Percentiles rank a stretch among this genome's conserved stretches.
phyloP scores from a whole-genome alignment of 2,888 invertebrate species.

The Eupithecia abbreviata region DNA sequence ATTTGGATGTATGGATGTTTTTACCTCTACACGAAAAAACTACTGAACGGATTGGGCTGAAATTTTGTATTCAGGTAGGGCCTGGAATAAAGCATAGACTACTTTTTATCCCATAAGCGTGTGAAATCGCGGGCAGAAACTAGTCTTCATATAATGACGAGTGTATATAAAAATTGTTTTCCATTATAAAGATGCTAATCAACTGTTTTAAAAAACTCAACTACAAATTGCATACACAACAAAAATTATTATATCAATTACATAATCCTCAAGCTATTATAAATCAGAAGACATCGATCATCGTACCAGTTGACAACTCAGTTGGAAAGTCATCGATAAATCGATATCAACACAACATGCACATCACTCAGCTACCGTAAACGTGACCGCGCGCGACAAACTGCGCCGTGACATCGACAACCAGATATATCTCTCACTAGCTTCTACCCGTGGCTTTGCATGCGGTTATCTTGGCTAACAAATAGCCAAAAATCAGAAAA shows the following conservation, averaged over 20 bases:
- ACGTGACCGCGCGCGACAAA: conserved; percentile 78
- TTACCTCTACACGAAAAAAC: too few relatives aligned
- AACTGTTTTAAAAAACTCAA: neutral
- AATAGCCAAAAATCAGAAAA: conserved; percentile 4
- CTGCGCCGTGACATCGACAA: conserved; percentile 75
- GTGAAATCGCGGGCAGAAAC: too few relatives aligned
- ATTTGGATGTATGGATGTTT: too few relatives aligned
- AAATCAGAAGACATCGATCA: conserved; percentile 34
- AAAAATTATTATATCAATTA: conserved; percentile 2
- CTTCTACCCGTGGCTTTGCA: conserved; percentile 16
- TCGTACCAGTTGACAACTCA: conserved; percentile 31
- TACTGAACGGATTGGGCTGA: too few relatives aligned
- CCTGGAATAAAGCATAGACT: too few relatives aligned
- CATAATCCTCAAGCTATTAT: neutral
- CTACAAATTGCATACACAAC: neutral
- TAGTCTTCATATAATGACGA: too few relatives aligned
- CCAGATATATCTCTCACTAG: conserved; percentile 59
- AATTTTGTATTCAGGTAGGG: too few relatives aligned
- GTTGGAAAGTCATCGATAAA: conserved; percentile 18
- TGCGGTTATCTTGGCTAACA: conserved; percentile 55
- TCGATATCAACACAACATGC: conserved; percentile 54
- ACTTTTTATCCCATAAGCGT: too few relatives aligned
- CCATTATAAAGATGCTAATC: too few relatives aligned
- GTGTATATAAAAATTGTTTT: too few relatives aligned
- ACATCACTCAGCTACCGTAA: conserved; percentile 73